phyloP scores from a whole-genome alignment of 2,113 vertebrate species.

The Reinhardtius hippoglossoides region DNA sequence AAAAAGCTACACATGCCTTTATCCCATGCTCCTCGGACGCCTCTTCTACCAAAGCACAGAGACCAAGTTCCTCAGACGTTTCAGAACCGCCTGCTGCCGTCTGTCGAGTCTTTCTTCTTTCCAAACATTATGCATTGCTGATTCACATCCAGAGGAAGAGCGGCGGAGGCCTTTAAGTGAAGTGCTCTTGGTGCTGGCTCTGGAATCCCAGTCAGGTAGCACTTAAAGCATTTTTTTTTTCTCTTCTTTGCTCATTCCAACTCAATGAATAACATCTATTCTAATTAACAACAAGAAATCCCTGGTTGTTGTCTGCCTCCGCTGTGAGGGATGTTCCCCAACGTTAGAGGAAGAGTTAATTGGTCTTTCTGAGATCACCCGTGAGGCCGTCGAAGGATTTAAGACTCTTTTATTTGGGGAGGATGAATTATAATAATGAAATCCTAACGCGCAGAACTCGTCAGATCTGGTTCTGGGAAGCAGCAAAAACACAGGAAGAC shows the following conservation, averaged over 20 bases:
- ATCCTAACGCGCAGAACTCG: neutral
- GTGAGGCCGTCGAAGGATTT: neutral
- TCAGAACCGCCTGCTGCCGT: constrained; percentile 37
- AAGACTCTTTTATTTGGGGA: neutral
- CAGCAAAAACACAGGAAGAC: constrained; percentile 1
- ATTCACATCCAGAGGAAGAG: constrained; percentile 24
- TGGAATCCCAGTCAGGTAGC: constrained; percentile 42
- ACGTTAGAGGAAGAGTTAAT: constrained; percentile 20
- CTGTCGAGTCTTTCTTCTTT: neutral
- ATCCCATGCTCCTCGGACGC: constrained; percentile 12
- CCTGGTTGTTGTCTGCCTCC: constrained; percentile 27
- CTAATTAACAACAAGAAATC: constrained; percentile 12
- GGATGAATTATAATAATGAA: neutral
- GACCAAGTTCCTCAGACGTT: constrained; percentile 26
- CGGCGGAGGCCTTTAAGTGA: constrained; percentile 27
- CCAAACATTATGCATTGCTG: constrained; percentile 15
- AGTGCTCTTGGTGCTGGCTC: constrained; percentile 44
- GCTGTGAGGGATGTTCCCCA: constrained; percentile 22
- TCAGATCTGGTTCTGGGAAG: constrained; percentile 2
- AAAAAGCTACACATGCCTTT: constrained; percentile 43
- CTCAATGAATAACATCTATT: constrained; percentile 12
- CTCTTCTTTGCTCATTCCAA: constrained; percentile 36
- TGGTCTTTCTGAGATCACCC: constrained; percentile 3
- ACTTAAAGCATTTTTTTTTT: constrained; percentile 38
- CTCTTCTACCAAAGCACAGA: constrained; percentile 35